Base-by-base conservation (phyloP, 1,140 invertebrate genomes). In the Propsilocerus akamusi region DNA sequence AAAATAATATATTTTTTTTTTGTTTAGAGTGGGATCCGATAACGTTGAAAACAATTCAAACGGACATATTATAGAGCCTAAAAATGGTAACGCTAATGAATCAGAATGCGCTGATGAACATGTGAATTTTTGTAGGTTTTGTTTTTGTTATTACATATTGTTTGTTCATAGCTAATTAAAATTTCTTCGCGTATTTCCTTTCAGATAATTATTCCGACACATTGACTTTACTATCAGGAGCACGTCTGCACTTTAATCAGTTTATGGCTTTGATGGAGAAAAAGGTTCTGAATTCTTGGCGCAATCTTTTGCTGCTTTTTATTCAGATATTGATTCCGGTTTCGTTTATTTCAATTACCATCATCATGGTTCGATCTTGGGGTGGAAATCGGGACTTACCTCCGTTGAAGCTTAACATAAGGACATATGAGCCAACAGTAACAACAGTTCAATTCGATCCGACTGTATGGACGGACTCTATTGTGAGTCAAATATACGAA, bases 251-350 rank as follows among this genome's bases (percentile, higher is more conserved):
- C 4, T 56, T 53, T 11, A 73, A 75, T 49, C 75, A 78, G 56
- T 70, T 72, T 52, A 60, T 65, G 26, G 76, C 72, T 0, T 75
- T 77, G 66, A 59, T 77, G 26, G 58, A 73, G 34, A 79, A 79
- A 56, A 68, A 73, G 30, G 55, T 65, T 2, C 63, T 74, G 24
- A 68, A 69, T n/a, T 62, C 70, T 0, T 59, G 63, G 26, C 58
- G 74, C 46, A 71, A 70, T 24, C 72, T 72, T 65, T 51, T 73
- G 1, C 56, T 70, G 2, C 59, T 68, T 0, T 52, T 74, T 0
- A 67, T 74, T 55, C 74, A 76, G 54, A 65, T 74, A 22, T 50
- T 68, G 10, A 69, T 74, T 4, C 73, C 74, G 0, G 62, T 75
- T 6, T 60, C 72, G 49, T 74, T 76, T 51, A 67, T 76, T 22